Percentiles rank a stretch among this genome's conserved stretches.
Evolutionary conservation across 2,888 invertebrate species (phyloP).

Genomic region (Eupelmus urozonus): DNA sequence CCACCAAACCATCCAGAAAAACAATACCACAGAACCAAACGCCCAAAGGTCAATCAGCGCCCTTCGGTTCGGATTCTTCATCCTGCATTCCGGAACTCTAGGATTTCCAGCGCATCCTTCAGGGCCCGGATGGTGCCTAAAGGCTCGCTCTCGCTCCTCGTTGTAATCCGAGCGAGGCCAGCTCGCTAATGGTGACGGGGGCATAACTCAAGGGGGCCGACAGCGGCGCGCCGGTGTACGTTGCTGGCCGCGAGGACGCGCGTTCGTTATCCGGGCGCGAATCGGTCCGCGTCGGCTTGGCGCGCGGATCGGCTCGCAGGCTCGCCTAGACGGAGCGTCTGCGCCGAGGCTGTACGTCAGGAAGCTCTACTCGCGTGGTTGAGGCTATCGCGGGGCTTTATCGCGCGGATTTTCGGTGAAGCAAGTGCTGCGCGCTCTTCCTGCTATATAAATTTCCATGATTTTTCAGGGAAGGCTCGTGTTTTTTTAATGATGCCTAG

Average conservation of each 20-base stretch:
- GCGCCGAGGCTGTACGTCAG: neutral
- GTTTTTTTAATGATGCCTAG: no score
- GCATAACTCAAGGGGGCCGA: slow-evolving; percentile 49
- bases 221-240: neutral
- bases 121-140: neutral
- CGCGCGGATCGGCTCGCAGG: neutral
- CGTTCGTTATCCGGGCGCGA: slow-evolving; percentile 40
- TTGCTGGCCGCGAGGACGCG: neutral
- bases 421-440: slow-evolving; percentile 1
- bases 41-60: slow-evolving; percentile 7
- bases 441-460: neutral
- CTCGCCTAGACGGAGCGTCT: slow-evolving; percentile 33
- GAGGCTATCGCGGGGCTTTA: slow-evolving; percentile 30
- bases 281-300: slow-evolving; percentile 36
- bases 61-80: neutral
- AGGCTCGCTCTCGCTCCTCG: neutral
- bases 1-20: no score
- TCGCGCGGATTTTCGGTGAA: slow-evolving; percentile 41
- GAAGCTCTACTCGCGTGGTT: neutral
- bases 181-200: slow-evolving; percentile 46
- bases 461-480: no score
- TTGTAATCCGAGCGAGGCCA: slow-evolving; percentile 46
- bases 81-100: slow-evolving; percentile 13
- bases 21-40: no score
- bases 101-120: neutral